Conservation (phyloP, 1,140 invertebrate genomes). For the Thaumatotibia leucotreta region DNA sequence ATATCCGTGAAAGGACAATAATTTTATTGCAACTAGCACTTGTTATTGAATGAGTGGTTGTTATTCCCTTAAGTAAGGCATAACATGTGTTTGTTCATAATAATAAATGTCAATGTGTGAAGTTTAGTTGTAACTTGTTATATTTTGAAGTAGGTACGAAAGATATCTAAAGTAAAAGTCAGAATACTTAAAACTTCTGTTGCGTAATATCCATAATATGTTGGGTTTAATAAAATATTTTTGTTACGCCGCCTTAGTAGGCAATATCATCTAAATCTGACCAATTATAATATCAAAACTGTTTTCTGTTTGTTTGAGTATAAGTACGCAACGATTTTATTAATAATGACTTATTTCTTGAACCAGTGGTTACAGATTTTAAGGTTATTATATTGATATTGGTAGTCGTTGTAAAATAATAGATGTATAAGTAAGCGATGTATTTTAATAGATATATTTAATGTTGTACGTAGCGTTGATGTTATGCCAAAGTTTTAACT, state of each 20-base stretch:
- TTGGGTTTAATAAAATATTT: no score
- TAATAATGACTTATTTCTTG: neutral
- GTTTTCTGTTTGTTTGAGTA: no score
- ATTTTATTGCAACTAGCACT: slow-evolving; percentile 18
- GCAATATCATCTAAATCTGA: no score
- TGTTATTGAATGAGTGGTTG: neutral
- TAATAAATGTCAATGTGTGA: neutral
- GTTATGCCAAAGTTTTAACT: neutral
- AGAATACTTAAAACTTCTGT: neutral
- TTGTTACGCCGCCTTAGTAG: no score
- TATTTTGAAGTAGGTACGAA: neutral
- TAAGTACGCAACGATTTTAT: no score
- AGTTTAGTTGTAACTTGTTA: neutral
- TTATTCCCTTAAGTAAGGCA: neutral
- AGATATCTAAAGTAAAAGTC: neutral
- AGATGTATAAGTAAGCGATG: slow-evolving; percentile 6
- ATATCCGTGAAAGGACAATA: slow-evolving; percentile 31
- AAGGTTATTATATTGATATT: neutral
- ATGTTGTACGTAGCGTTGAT: slow-evolving; percentile 11
- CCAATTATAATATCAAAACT: no score
- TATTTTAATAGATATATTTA: slow-evolving; percentile 11
- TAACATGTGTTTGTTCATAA: neutral
- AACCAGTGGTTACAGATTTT: neutral
- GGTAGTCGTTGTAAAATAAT: slow-evolving; percentile 8
- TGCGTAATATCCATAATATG: no score